Evolutionary conservation across 2,888 invertebrate species (phyloP), one percentile per base, ranked within the genome.

Genomic region (Aelia acuminata): DNA sequence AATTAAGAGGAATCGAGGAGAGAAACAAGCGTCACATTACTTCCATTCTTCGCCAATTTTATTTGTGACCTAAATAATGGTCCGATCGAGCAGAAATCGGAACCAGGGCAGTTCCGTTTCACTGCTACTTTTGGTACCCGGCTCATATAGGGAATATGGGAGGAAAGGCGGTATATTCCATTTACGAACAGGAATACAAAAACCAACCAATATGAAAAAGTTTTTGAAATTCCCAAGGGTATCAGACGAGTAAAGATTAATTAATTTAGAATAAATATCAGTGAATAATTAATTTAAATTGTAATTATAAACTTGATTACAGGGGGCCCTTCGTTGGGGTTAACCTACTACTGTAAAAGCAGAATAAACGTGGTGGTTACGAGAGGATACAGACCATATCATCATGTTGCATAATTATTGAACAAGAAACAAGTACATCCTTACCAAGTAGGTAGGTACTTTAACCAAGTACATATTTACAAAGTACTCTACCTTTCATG

Each of bases 31-130:
- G 63, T 31, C 20, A 11, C 31, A 63, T 70, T 70, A 18, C 63
- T 70, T 70, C 63, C 7, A 70, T 70, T 70, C 31, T 35, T 70
- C 18, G 63, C 18, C 31, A 1, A 70, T 70, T 70, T 35, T 20
- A 31, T 70, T 70, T 18, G 35, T 70, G 63, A 35, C 63, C 63
- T 70, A 70, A 70, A 70, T 70, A 70, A 70, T 70, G 18, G 35
- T 20, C 63, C 31, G 35, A 70, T 35, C 31, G 35, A 70, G 63
- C 63, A 70, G 63, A 70, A 70, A 35, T 70, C 2, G 63, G 7
- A 70, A 70, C 63, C 35, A 70, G 63, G 63, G 20, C 63, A 70
- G 63, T 31, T 70, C 18, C 31, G 31, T 70, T 70, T 70, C 1
- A n/a, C n/a, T n/a, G 31, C 63, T 70, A 15, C 63, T 70, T 70